Evolutionary conservation across 23 tunicate genomes (phyloP), one percentile per base, ranked within the genome.

Genomic region (Halocynthia aurantium): DNA sequence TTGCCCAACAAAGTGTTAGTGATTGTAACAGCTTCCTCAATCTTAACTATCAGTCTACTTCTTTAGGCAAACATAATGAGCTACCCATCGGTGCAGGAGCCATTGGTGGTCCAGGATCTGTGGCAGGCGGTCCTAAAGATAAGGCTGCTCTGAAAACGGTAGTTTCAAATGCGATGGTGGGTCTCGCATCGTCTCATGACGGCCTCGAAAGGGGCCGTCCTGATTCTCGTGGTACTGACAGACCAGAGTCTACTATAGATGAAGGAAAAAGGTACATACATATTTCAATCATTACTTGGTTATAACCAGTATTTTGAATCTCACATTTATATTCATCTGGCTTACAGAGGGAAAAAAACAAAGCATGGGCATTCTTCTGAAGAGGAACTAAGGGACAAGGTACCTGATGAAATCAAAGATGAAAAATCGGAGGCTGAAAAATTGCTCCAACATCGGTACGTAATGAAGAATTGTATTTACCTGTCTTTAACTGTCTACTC

Each of bases 191-290:
- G 44, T 84, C 88, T 20, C 90, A 84, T 77, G 44, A 31, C 44
- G 82, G 54, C 20, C 40, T 76, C 62, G 80, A 21, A 8, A 84
- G 78, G 10, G 76, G 62, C n/a, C 66, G 97, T 52, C 87, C 97
- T 5, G 97, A 90, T 8, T 90, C 97, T n/a, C 71, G 97, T 53
- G 73, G 80, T 53, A 85, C 97, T 8, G 97, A 90, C 53, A 63
- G 85, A 44, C 65, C 97, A 2, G 97, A 90, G 10, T 77, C 86
- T 10, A 71, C 75, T 0, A 62, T 81, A 0, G 97, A 90, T 11
- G 90, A 90, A 31, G 44, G 44, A 22, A 90, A 84, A 72, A 90
- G 85, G 97, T 90, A 57, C 52, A 85, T 19, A 8, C 15, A 31
- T 31, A 31, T 31, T 4, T 31, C 44, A 31, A 31, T 31, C 44